These are phyloP conservation scores for Callopanchax toddi DNA, from an alignment of 2,113 vertebrate species.

Conservation along the genomic window DNA sequence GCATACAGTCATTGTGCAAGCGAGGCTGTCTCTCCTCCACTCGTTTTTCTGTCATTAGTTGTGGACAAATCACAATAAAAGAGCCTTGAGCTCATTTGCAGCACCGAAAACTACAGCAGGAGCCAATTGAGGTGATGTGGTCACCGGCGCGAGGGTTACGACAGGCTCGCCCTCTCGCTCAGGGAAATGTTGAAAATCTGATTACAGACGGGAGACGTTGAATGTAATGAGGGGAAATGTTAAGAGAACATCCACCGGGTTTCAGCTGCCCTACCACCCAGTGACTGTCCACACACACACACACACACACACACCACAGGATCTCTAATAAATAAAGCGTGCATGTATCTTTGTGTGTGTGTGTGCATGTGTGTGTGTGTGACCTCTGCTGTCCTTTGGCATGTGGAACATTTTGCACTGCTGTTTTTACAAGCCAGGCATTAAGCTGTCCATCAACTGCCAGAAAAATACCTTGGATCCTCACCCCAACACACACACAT, in stretches of 20 bases:
- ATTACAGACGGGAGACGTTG: conserved; percentile 40
- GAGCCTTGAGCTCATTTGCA: conserved; percentile 35
- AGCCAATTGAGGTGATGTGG: conserved; percentile 37
- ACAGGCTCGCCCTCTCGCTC: background rate
- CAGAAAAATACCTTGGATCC: conserved; percentile 65
- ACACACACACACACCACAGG: conserved; percentile 29
- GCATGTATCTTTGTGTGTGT: conserved; percentile 15
- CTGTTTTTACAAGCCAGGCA: conserved; percentile 71
- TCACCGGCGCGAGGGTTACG: conserved; percentile 27
- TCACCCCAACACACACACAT: conserved; percentile 34
- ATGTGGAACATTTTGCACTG: conserved; percentile 71
- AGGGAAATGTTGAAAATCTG: conserved; percentile 53
- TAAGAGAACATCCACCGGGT: conserved; percentile 61
- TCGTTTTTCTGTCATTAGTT: conserved; percentile 21
- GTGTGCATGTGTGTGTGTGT: conserved; percentile 20
- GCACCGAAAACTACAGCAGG: conserved; percentile 20
- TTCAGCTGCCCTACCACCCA: conserved; percentile 45
- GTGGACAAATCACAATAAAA: conserved; percentile 17
- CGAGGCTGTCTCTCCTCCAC: conserved; percentile 6
- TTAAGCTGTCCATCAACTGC: conserved; percentile 75
- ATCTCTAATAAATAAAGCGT: conserved; percentile 56
- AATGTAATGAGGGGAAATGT: conserved; percentile 62
- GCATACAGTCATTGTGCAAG: conserved; percentile 34
- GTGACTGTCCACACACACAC: conserved; percentile 24
- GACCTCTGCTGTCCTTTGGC: conserved; percentile 61